These are phyloP conservation scores for Camponotus vicinus DNA, from an alignment of 1,140 invertebrate species.

Conservation along the genomic window DNA sequence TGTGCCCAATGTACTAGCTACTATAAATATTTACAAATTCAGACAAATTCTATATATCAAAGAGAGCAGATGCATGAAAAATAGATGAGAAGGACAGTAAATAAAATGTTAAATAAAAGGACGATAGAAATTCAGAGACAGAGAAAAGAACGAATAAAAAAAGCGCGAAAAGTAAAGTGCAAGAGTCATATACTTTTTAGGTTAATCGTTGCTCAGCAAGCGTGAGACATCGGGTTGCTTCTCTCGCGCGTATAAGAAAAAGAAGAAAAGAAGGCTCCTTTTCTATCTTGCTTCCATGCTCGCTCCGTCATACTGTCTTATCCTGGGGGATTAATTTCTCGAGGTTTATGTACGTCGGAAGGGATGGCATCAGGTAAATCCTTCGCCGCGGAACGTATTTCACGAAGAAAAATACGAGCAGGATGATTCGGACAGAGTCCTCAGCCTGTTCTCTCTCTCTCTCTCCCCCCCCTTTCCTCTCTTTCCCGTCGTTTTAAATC, in stretches of 20 bases:
- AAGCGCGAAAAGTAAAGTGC: slow-evolving; percentile 31
- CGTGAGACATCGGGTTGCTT: slow-evolving; percentile 72
- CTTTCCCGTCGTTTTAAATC: slow-evolving; percentile 61
- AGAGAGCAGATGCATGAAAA: slow-evolving; percentile 13
- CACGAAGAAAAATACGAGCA: slow-evolving; percentile 70
- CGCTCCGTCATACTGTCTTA: slow-evolving; percentile 77
- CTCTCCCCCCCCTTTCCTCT: background rate
- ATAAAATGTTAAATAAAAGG: slow-evolving; percentile 15
- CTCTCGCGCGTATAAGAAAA: slow-evolving; percentile 68
- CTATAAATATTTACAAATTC: background rate
- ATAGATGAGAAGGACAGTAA: background rate
- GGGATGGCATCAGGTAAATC: slow-evolving; percentile 72
- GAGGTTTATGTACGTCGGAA: slow-evolving; percentile 76
- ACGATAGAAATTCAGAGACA: background rate
- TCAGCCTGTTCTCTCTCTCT: background rate
- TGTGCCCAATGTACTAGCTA: background rate
- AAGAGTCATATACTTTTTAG: slow-evolving; percentile 74
- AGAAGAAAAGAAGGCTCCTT: slow-evolving; percentile 25
- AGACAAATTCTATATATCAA: background rate
- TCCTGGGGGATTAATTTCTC: slow-evolving; percentile 79
- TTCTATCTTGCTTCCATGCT: slow-evolving; percentile 68
- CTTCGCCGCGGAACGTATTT: slow-evolving; percentile 71
- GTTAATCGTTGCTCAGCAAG: slow-evolving; percentile 77
- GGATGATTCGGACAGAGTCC: slow-evolving; percentile 65
- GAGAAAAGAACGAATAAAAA: slow-evolving; percentile 14